Percentiles rank a stretch among this genome's conserved stretches.
These are phyloP conservation scores for Drosophila pseudotakahashii DNA, from an alignment of 2,888 invertebrate species.

Conservation along the genomic window DNA sequence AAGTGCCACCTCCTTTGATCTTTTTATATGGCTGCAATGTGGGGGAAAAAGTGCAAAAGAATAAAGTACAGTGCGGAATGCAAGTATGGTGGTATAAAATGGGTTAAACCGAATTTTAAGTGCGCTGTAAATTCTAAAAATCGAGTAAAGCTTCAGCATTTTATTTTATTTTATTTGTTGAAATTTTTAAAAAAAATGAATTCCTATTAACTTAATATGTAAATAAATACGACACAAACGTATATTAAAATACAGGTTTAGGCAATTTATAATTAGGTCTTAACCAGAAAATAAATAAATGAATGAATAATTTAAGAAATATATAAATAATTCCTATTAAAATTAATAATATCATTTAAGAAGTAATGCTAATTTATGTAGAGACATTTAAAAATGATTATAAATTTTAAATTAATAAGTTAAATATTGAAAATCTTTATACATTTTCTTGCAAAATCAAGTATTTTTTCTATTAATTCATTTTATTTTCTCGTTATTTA, in stretches of 20 bases:
- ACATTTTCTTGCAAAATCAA: neutral
- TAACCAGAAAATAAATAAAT: neutral
- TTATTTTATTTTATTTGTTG: no score
- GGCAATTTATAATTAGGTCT: no score
- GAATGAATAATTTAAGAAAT: no score
- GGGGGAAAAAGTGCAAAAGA: neutral
- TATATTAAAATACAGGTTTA: no score
- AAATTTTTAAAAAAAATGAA: no score
- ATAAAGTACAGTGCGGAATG: constrained; percentile 19
- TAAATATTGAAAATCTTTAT: neutral
- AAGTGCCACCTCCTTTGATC: constrained; percentile 69
- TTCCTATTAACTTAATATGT: no score
- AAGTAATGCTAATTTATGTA: no score
- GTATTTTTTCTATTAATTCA: neutral
- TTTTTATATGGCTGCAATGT: constrained; percentile 48
- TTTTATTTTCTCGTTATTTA: neutral
- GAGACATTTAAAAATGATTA: no score
- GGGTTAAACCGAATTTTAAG: neutral
- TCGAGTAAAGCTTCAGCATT: no score
- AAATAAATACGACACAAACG: no score
- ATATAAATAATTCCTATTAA: no score
- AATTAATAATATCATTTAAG: no score
- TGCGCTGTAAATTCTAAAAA: neutral
- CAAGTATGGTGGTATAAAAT: neutral
- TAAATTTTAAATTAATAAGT: neutral